These are phyloP conservation scores for Cotesia congregata DNA, from an alignment of 2,888 invertebrate species.

Conservation along the genomic window DNA sequence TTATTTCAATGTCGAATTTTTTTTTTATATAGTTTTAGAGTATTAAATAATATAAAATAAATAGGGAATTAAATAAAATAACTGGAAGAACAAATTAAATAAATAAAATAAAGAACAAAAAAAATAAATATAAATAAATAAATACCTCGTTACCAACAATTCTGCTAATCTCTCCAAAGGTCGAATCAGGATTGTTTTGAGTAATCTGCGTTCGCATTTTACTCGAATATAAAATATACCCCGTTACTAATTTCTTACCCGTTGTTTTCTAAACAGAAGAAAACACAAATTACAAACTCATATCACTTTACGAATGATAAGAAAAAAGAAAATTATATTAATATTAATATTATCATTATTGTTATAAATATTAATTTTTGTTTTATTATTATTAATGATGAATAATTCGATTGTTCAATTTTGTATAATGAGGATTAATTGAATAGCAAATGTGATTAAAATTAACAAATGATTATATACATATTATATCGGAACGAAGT, in stretches of 20 bases:
- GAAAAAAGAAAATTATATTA: neutral
- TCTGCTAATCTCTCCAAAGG: conserved; percentile 88
- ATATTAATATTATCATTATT: conserved; percentile 15
- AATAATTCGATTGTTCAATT: conserved; percentile 7
- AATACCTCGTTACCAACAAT: conserved; percentile 80
- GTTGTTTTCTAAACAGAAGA: conserved; percentile 70
- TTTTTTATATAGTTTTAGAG: conserved; percentile 23
- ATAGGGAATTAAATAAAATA: conserved; percentile 33
- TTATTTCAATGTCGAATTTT: conserved; percentile 8
- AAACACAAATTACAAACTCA: conserved; percentile 64
- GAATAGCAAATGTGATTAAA: neutral
- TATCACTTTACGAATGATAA: conserved; percentile 21
- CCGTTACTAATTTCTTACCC: conserved; percentile 90
- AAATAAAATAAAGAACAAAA: conserved; percentile 56
- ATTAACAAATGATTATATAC: neutral
- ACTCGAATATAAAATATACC: conserved; percentile 97
- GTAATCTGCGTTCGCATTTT: conserved; percentile 94
- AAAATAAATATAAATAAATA: conserved; percentile 59
- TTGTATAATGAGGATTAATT: conserved; percentile 6
- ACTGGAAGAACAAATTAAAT: conserved; percentile 42
- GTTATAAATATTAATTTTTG: neutral
- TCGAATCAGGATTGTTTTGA: conserved; percentile 93
- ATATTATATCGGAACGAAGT: conserved; percentile 38
- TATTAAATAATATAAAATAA: conserved; percentile 12
- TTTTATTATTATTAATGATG: neutral